A percentile compares a stretch with the other conserved stretches of the same genome.
phyloP scores from a whole-genome alignment of 2,113 vertebrate genomes.

The Chlorodrepanis virens region DNA sequence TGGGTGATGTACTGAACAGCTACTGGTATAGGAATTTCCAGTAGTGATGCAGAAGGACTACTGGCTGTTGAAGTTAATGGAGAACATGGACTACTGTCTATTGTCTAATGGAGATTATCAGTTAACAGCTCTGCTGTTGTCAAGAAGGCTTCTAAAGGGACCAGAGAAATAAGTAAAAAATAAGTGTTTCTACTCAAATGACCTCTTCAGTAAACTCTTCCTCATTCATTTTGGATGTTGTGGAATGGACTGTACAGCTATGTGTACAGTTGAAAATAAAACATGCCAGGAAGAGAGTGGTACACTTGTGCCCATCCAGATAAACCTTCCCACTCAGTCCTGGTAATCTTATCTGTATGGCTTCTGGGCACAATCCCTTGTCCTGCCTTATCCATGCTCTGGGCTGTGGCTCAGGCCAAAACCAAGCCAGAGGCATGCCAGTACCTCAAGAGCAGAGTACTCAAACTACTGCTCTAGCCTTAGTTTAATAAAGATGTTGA shows the following conservation, averaged over 20 bases:
- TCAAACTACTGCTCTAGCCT: background rate
- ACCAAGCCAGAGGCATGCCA: accelerated
- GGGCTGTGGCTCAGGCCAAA: background rate
- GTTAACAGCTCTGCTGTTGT: background rate
- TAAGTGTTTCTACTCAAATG: background rate
- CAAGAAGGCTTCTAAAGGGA: background rate
- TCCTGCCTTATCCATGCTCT: background rate
- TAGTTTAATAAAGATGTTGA: background rate
- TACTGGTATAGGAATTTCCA: background rate
- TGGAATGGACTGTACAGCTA: background rate
- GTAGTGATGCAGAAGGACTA: background rate
- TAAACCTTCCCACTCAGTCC: background rate
- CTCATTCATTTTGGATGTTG: background rate
- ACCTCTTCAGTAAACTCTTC: background rate
- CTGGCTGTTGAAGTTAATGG: background rate
- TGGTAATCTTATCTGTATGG: background rate
- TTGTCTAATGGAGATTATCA: background rate
- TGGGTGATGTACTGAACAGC: background rate
- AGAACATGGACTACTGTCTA: background rate
- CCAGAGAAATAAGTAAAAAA: background rate
- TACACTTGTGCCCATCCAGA: background rate
- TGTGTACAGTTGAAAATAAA: background rate
- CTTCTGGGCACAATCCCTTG: background rate
- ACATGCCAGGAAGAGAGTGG: accelerated
- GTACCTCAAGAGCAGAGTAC: background rate